Percentiles rank a stretch among this genome's conserved stretches.
Evolutionary conservation across 1,140 invertebrate species (phyloP).

Genomic region (Teleopsis dalmanni): DNA sequence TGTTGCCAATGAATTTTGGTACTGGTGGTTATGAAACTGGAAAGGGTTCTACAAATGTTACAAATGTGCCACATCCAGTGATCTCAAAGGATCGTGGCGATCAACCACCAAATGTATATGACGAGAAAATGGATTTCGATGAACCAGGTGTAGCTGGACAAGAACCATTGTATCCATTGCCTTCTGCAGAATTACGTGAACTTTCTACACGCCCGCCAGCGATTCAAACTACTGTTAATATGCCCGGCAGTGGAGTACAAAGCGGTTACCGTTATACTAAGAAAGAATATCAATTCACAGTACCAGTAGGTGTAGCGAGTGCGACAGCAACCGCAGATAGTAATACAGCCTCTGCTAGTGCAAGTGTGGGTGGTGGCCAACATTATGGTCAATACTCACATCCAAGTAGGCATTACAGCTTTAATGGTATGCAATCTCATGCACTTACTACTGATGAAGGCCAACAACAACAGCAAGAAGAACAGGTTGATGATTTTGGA

Average conservation of each 20-base stretch:
- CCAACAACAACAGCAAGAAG: slow-evolving; percentile 20
- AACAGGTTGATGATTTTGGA: slow-evolving; percentile 6
- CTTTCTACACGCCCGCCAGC: slow-evolving; percentile 1
- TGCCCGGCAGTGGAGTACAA: neutral
- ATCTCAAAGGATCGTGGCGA: slow-evolving; percentile 40
- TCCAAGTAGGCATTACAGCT: too few relatives aligned
- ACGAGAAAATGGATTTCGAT: slow-evolving; percentile 24
- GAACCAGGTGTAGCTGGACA: slow-evolving; percentile 31
- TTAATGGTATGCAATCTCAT: slow-evolving; percentile 21
- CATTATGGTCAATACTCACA: neutral
- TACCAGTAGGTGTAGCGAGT: slow-evolving; percentile 12
- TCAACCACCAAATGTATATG: slow-evolving; percentile 34
- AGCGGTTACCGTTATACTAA: slow-evolving; percentile 27
- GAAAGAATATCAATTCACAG: slow-evolving; percentile 27
- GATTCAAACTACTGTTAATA: neutral
- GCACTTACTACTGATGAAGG: slow-evolving; percentile 11
- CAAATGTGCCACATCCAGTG: slow-evolving; percentile 18
- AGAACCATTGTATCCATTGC: slow-evolving; percentile 2
- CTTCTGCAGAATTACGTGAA: slow-evolving; percentile 3
- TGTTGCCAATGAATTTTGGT: slow-evolving; percentile 21
- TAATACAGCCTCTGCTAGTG: slow-evolving; percentile 19
- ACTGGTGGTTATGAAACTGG: slow-evolving; percentile 22
- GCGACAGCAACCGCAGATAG: slow-evolving; percentile 22
- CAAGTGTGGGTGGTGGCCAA: slow-evolving; percentile 14
- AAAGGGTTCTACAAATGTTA: slow-evolving; percentile 26